Evolutionary conservation across 92 coral and sea anemone species (phyloP), one percentile per base, ranked within the genome.

Genomic region (Virgularia gustaviana): DNA sequence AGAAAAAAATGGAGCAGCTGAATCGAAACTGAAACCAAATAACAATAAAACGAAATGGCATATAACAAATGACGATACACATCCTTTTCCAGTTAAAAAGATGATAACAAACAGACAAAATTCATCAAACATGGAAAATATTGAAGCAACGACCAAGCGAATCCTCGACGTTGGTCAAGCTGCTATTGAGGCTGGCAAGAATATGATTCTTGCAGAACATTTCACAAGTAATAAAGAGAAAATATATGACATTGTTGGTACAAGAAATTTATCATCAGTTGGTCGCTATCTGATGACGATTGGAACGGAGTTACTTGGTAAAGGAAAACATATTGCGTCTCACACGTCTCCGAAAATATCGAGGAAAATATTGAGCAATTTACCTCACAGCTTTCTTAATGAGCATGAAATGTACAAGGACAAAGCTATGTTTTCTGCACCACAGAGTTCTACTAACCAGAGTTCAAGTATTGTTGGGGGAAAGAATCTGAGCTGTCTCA

Each of bases 131-230:
- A n/a, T 12, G 45, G 39, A 34, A 9, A 34, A 68, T 1, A 34
- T 7, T 8, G 73, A 75, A 10, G 87, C 83, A 55, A 85, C 89
- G 22, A 80, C 85, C 5, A 83, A 80, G 41, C 81, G 88, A 60
- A 66, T 92, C 29, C 63, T 89, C 68, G 85, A 87, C 31, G 88
- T 92, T 30, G 98, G 98, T 6, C 86, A 85, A 39, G 82, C 89
- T 25, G 88, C 96, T 0, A 81, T 88, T 2, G 87, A 92, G 23
- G 88, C 90, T 8, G 98, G 98, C 25, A 13, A 78, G 37, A 87
- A 65, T 23, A 83, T 92, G 83, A 51, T 87, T 1, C 70, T 53
- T 20, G 79, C 76, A 16, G 63, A 77, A 36, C 42, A 64, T n/a
- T 68, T 61, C 20, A 59, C 49, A 20, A 61, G 22, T n/a, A 55